Evolutionary conservation across 2,797 vertebrate genomes (phyloP).

Genomic region (Margarornis squamiger): DNA sequence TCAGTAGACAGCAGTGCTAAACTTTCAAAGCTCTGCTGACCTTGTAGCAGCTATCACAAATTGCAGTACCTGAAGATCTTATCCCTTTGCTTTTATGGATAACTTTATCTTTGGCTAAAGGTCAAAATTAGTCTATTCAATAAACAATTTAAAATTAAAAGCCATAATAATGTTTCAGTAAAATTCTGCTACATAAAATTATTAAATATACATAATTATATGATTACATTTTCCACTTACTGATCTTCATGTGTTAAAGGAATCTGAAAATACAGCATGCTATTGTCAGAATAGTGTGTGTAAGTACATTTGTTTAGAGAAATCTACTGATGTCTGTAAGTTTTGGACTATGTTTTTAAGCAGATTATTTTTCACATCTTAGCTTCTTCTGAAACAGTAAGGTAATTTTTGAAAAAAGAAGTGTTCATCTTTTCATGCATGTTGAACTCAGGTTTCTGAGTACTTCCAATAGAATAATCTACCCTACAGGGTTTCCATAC

Average conservation of each 20-base stretch:
- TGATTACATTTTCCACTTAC: neutral
- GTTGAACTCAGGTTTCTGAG: neutral
- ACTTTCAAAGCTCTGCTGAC: neutral
- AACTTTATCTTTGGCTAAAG: constrained; percentile 27
- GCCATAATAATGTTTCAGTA: neutral
- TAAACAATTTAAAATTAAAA: constrained; percentile 37
- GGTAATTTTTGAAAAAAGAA: neutral
- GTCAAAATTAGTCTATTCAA: neutral
- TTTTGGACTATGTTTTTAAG: neutral
- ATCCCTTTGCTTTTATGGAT: neutral
- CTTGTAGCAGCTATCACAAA: neutral
- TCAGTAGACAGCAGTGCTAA: neutral
- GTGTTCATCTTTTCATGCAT: neutral
- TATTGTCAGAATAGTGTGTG: neutral
- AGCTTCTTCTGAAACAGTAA: neutral
- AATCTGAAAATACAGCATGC: neutral
- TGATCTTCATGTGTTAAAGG: neutral
- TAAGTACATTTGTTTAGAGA: neutral
- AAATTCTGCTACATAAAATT: neutral
- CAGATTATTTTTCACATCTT: neutral
- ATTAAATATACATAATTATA: neutral
- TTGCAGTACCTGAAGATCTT: constrained; percentile 8
- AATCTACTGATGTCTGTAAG: neutral
- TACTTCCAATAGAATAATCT: neutral
- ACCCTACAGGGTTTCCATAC: neutral